Conservation (phyloP, 2,113 vertebrate genomes). For the Alethe castanea region DNA sequence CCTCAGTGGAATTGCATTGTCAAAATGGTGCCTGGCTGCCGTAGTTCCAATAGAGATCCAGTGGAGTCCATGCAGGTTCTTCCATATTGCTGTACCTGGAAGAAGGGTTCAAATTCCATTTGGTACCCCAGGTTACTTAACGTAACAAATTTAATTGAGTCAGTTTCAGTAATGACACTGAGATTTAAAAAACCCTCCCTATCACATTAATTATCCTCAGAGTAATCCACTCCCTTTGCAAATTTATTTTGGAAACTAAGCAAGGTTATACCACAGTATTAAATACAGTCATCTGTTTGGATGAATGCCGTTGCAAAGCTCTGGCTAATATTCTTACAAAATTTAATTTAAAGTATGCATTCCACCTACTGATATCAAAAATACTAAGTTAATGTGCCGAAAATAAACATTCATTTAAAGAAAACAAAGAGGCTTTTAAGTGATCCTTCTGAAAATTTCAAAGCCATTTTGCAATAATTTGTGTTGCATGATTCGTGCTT, state of each 20-base stretch:
- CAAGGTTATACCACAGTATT: not conserved
- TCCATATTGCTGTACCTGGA: not conserved
- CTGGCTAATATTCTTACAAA: not conserved
- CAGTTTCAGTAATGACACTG: not conserved
- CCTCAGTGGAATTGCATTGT: not conserved
- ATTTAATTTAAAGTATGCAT: not conserved
- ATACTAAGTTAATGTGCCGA: not conserved
- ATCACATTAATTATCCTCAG: not conserved
- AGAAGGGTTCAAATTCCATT: not conserved
- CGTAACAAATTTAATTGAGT: not conserved
- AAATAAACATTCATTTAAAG: not conserved
- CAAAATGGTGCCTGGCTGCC: not conserved
- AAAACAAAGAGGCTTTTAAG: constrained; percentile 17
- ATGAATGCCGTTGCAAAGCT: not conserved
- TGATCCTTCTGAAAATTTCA: not conserved
- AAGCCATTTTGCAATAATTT: not conserved
- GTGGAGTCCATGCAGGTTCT: not conserved
- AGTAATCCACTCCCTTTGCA: not conserved
- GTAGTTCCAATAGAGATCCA: not conserved
- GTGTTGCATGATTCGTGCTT: not conserved
- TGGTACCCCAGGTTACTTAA: not conserved
- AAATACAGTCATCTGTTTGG: not conserved
- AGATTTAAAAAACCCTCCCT: not conserved
- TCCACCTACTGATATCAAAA: constrained; percentile 1
- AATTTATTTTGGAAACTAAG: constrained; percentile 5